These are phyloP conservation scores for Pyrrhosoma nymphula DNA, from an alignment of 2,888 invertebrate genomes.

Conservation along the genomic window DNA sequence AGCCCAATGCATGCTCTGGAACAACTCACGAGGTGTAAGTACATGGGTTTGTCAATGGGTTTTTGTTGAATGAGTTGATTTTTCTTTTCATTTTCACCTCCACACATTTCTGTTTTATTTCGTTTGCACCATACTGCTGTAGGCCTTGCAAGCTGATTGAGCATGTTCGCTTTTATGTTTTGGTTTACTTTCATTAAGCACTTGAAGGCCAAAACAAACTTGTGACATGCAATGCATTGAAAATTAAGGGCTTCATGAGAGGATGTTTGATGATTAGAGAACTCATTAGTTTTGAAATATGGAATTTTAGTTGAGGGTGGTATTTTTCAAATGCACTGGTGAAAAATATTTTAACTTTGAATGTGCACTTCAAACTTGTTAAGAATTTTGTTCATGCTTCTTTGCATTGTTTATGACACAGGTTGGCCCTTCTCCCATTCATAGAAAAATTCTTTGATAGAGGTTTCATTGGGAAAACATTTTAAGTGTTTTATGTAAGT, in stretches of 20 bases:
- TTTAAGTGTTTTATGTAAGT: slow-evolving; percentile 57
- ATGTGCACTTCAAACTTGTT: not conserved
- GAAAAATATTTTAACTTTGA: not conserved
- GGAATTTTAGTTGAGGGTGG: not conserved
- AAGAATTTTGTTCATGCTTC: not conserved
- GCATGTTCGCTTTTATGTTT: slow-evolving; percentile 44
- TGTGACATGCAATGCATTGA: not conserved
- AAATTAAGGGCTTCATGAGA: not conserved
- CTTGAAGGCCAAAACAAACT: slow-evolving; percentile 7
- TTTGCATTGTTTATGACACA: not conserved
- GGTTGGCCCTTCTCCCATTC: not conserved
- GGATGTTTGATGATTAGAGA: not conserved
- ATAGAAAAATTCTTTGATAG: not conserved
- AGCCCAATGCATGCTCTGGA: slow-evolving; percentile 94
- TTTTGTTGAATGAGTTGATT: slow-evolving; percentile 69
- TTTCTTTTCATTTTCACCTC: slow-evolving; percentile 56
- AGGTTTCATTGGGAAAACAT: not conserved
- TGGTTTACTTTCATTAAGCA: slow-evolving; percentile 40
- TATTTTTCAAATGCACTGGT: not conserved
- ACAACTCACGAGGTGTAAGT: slow-evolving; percentile 94
- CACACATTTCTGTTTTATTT: slow-evolving; percentile 50
- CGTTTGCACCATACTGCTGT: slow-evolving; percentile 7
- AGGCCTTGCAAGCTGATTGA: slow-evolving; percentile 54
- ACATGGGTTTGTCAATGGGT: slow-evolving; percentile 74
- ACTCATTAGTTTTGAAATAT: not conserved